Base-by-base conservation (phyloP, 1,140 invertebrate genomes). In the Heliconius nattereri region DNA sequence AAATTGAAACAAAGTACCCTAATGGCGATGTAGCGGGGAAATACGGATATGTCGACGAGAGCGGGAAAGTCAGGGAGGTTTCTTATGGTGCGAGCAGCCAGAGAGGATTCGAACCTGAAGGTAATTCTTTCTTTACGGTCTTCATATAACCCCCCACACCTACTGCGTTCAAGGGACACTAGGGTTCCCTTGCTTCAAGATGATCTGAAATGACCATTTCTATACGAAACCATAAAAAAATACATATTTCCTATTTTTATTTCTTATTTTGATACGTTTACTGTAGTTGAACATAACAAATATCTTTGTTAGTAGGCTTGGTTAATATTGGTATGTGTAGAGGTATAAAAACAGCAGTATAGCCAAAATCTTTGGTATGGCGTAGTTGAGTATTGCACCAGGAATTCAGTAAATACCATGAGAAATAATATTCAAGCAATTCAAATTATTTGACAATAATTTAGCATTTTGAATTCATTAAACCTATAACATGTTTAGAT, bases 1-100 rank as follows among this genome's bases (percentile, higher is more conserved):
- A 98, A 92, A 98, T 98, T 79, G 98, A 99, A 91, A 98, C 97
- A 1, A 98, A 98, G 89, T 97, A 97, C 83, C 95, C 97, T 0
- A 97, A 96, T 32, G 97, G 97, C 0, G 97, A 98, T 85, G 97
- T 98, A 6, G 97, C 96, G 57, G 98, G 98, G 71, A 97, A 98
- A 89, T 97, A 97, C 86, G 96, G 97, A 26, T 98, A 98, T 90
- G 95, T 98, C 0, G 98, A 98, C 83, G 97, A 97, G 83, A 94
- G 95, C 20, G 97, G 98, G 20, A 96, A 96, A 85, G 80, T 96
- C 0, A 95, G 96, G 11, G 96, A 97, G 86, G 95, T 97, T 7
- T 97, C 97, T 78, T 98, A 98, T 85, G 97, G 97, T n/a, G 97
- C 97, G 5, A 96, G 96, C 76, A 96, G 95, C 16, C 93, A 95